Evolutionary conservation across 2,888 invertebrate genomes (phyloP), one percentile per base, ranked within the genome.

Genomic region (Netelia melanura): DNA sequence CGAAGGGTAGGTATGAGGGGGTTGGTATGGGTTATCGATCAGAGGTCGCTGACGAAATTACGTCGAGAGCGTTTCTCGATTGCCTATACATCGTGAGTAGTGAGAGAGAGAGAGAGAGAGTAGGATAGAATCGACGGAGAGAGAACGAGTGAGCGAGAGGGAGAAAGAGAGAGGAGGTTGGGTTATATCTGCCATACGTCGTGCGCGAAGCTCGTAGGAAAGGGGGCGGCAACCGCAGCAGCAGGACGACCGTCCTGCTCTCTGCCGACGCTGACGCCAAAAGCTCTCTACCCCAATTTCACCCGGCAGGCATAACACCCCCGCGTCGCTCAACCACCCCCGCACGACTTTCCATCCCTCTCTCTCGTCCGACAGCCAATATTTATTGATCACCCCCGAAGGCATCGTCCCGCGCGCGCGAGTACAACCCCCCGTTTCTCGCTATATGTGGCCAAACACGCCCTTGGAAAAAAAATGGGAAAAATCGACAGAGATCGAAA

Each of bases 171-270:
- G 68, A 65, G 83, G 83, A 72, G 76, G 86, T 91, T 91, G 92
- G 92, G 91, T 92, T 92, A 93, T 92, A 92, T 91, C 91, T 90
- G 89, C 91, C 92, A 91, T 92, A 91, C 91, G 92, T 92, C 92
- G 91, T 91, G 87, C 90, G 91, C 90, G 88, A 75, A 81, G 81
- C 81, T 75, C 81, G 79, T 65, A 64, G 72, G 80, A 65, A 91
- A 91, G 92, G 92, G 90, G 93, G 93, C 91, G 93, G 93, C 93
- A 93, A 93, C 93, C 92, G 90, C 93, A 93, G 92, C 92, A 91
- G 67, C 58, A 62, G 62, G 56, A 72, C 67, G 56, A 92, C 90
- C 92, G 91, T 92, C 91, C 92, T 21, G 44, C 67, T 88, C 81
- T 86, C 77, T 67, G 86, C 70, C 65, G 75, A 81, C 64, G 83